These are phyloP conservation scores for Catotricha subobsoleta DNA, from an alignment of 2,888 invertebrate genomes.

Conservation along the genomic window DNA sequence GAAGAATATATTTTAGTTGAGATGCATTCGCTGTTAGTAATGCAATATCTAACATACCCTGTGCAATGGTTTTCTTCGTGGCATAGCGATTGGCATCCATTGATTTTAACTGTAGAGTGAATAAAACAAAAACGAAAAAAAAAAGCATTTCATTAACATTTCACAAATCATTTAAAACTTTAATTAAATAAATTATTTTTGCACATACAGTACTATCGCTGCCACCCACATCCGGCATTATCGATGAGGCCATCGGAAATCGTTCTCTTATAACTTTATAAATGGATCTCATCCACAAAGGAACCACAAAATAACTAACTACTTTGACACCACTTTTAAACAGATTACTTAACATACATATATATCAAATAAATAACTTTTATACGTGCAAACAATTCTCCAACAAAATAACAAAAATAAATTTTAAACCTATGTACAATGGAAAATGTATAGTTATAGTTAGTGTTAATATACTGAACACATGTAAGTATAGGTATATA, in stretches of 20 bases:
- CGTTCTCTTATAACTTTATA: too few species aligned
- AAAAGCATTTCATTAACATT: not conserved
- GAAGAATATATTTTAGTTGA: slow-evolving; percentile 70
- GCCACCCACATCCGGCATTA: not conserved
- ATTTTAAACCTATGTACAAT: too few species aligned
- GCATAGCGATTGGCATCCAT: slow-evolving; percentile 78
- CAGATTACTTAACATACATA: too few species aligned
- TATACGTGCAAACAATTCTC: too few species aligned
- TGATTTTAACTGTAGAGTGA: slow-evolving; percentile 39
- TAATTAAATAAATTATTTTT: not conserved
- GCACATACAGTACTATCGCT: slow-evolving; percentile 1
- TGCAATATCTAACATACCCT: slow-evolving; percentile 79
- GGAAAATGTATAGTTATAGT: too few species aligned
- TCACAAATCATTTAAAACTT: not conserved
- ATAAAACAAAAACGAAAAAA: not conserved
- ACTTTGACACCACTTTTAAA: too few species aligned
- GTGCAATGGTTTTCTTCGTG: slow-evolving; percentile 81
- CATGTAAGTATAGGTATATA: too few species aligned
- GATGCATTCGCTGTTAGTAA: slow-evolving; percentile 75
- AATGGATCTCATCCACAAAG: not conserved
- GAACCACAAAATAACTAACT: too few species aligned
- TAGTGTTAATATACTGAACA: too few species aligned
- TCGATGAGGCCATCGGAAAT: slow-evolving; percentile 2
- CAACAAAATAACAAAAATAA: too few species aligned
- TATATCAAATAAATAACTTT: too few species aligned